A percentile compares a stretch with the other conserved stretches of the same genome.
Evolutionary conservation across 1,140 invertebrate species (phyloP).

Genomic region (Glossosoma conforme): DNA sequence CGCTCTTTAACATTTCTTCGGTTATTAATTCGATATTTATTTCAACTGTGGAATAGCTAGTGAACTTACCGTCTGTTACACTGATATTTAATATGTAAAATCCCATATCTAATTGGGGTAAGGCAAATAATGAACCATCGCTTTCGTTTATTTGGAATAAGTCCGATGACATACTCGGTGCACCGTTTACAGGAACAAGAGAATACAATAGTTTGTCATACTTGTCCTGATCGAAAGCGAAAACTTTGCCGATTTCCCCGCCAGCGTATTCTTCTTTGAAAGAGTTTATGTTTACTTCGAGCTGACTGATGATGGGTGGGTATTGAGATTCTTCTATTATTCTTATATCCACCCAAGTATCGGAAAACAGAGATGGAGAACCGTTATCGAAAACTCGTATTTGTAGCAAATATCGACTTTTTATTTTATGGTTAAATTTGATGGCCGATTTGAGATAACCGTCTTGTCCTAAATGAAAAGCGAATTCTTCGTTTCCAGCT

Average conservation of each 20-base stretch:
- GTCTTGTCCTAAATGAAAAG: slow-evolving; percentile 56
- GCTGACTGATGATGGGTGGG: slow-evolving; percentile 76
- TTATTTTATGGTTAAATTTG: slow-evolving; percentile 74
- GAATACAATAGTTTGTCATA: slow-evolving; percentile 76
- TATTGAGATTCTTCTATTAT: slow-evolving; percentile 88
- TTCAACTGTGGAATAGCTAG: slow-evolving; percentile 63
- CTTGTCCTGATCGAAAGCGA: slow-evolving; percentile 80
- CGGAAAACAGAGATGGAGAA: slow-evolving; percentile 74
- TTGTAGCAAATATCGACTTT: slow-evolving; percentile 70
- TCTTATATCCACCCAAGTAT: slow-evolving; percentile 73
- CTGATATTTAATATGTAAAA: slow-evolving; percentile 76
- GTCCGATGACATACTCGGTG: slow-evolving; percentile 45
- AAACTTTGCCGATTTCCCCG: slow-evolving; percentile 74
- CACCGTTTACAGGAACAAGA: slow-evolving; percentile 45
- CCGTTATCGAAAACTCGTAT: slow-evolving; percentile 88
- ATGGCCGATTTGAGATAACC: slow-evolving; percentile 74
- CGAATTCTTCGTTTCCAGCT: slow-evolving; percentile 62
- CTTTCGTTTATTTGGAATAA: slow-evolving; percentile 71
- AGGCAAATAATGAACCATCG: slow-evolving; percentile 71
- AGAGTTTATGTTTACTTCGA: slow-evolving; percentile 78
- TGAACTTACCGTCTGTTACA: slow-evolving; percentile 80
- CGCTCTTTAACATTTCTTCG: slow-evolving; percentile 74
- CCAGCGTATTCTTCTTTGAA: slow-evolving; percentile 81
- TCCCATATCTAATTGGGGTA: slow-evolving; percentile 73
- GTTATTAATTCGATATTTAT: slow-evolving; percentile 71